Evolutionary conservation across 2,888 invertebrate species (phyloP), one percentile per base, ranked within the genome.

Genomic region (Osedax fenrisi): DNA sequence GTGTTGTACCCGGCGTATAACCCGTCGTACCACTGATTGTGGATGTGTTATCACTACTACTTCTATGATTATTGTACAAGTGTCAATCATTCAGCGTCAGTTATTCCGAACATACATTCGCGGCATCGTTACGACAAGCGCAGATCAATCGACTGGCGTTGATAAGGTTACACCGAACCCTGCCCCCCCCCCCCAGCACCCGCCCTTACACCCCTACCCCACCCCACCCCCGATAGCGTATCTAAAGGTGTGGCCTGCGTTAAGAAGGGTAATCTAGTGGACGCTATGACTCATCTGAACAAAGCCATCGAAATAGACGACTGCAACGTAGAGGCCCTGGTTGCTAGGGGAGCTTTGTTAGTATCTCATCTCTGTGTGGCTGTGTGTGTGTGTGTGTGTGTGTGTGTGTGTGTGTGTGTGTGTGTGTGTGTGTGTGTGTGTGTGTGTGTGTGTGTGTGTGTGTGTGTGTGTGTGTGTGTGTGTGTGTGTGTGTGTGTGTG

Each of bases 161-260:
- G 5, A 41, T 41, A 41, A 41, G 41, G 41, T 41, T 10, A 41
- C 10, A 10, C 17, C 10, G 41, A 17, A 41, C 41, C 10, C 10
- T 10, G 41, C n/a, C n/a, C n/a, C n/a, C n/a, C n/a, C n/a, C n/a
- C n/a, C n/a, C n/a, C n/a, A n/a, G n/a, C n/a, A n/a, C n/a, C n/a
- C n/a, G n/a, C n/a, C n/a, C n/a, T n/a, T n/a, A n/a, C n/a, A n/a
- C n/a, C n/a, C n/a, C n/a, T n/a, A n/a, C n/a, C n/a, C n/a, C n/a
- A n/a, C n/a, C n/a, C n/a, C n/a, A n/a, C n/a, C n/a, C n/a, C n/a
- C 78, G 80, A 13, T 84, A 90, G 90, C 82, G 94, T 95, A 24
- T 92, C 93, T 17, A 92, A 94, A 85, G 95, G 95, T 25, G 94
- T 95, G 81, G 91, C 92, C 82, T 91, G 92, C 86, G 94, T 94